Percentiles rank a stretch among this genome's conserved stretches.
Conservation (phyloP, 1,140 invertebrate species). For the Pentalonia nigronervosa region DNA sequence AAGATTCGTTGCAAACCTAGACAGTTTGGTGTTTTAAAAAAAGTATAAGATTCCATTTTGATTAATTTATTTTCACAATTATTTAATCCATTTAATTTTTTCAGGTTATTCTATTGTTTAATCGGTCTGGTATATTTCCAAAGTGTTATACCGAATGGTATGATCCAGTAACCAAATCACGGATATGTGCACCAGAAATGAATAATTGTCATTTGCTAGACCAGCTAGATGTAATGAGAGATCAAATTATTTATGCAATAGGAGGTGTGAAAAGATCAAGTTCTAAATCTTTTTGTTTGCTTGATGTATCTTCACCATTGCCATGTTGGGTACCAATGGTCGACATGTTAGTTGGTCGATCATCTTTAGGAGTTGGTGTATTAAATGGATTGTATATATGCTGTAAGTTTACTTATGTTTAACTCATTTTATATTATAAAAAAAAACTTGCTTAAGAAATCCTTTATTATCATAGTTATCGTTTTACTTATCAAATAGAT, state of each 20-base stretch:
- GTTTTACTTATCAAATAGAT: no score
- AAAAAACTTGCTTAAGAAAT: no score
- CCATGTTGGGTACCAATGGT: no score
- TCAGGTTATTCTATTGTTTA: slow-evolving; percentile 86
- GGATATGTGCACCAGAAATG: slow-evolving; percentile 81
- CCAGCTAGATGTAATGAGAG: slow-evolving; percentile 82
- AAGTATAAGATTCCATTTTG: background rate
- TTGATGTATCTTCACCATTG: no score
- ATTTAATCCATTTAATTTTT: slow-evolving; percentile 58
- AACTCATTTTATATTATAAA: no score
- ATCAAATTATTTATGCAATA: slow-evolving; percentile 78
- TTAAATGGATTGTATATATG: no score
- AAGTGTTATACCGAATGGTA: slow-evolving; percentile 91
- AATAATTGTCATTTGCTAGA: slow-evolving; percentile 74
- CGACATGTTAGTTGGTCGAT: no score
- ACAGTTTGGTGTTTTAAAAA: slow-evolving; percentile 66
- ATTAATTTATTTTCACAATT: background rate
- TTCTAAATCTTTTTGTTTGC: no score
- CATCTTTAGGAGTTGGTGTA: no score
- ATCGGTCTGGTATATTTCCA: slow-evolving; percentile 94
- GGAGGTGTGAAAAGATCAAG: no score
- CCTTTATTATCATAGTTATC: no score
- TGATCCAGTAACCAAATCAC: slow-evolving; percentile 83
- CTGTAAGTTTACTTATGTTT: no score
- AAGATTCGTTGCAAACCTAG: slow-evolving; percentile 84